phyloP scores from a whole-genome alignment of 2,888 invertebrate species.

The Stegophylla sp. region DNA sequence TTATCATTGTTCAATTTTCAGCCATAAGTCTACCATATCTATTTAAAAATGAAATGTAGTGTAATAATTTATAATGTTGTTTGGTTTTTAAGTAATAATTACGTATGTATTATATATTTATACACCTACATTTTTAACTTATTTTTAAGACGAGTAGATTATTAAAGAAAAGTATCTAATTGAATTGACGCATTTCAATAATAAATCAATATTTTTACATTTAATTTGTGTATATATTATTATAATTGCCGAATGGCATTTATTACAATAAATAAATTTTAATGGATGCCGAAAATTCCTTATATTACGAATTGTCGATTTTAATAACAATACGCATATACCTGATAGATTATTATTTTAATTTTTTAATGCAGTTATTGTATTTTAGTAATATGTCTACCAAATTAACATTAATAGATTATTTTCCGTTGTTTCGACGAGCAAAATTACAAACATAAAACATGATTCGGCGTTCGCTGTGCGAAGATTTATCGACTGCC shows the following conservation, averaged over 20 bases:
- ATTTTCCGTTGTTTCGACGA: constrained; percentile 6
- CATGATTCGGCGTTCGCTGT: constrained; percentile 2
- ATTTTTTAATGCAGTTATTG: no score
- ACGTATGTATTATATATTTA: not conserved
- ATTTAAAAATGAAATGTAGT: not conserved
- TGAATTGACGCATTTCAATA: not conserved
- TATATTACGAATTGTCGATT: not conserved
- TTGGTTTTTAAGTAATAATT: not conserved
- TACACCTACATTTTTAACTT: no score
- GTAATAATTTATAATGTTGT: not conserved
- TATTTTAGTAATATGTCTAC: no score
- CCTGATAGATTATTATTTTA: no score
- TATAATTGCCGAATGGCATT: no score
- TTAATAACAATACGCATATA: no score
- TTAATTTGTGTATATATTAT: no score
- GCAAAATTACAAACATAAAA: constrained; percentile 1
- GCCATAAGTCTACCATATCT: not conserved
- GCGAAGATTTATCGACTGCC: constrained; percentile 34
- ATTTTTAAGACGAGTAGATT: not conserved
- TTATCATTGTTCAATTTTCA: not conserved
- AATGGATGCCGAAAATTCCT: not conserved
- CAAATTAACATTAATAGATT: no score
- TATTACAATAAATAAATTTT: constrained; percentile 20
- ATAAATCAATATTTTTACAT: constrained; percentile 29
- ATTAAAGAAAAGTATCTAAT: not conserved